Evolutionary conservation across 2,888 invertebrate genomes (phyloP), one percentile per base, ranked within the genome.

Genomic region (Sarcophaga variegata): DNA sequence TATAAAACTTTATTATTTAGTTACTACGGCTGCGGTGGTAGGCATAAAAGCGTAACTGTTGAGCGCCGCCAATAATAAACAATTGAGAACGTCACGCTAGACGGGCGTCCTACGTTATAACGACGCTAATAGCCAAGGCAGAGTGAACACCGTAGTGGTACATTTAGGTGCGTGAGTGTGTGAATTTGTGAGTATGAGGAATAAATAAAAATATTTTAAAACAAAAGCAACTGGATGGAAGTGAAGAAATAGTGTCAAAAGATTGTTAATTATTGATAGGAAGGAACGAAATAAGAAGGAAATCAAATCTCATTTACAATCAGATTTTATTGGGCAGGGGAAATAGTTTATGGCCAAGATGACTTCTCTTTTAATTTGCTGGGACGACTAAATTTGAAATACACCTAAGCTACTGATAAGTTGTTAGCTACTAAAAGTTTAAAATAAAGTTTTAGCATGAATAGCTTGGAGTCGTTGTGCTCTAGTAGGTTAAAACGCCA

Each of bases 1-100:
- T 66, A 80, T 81, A 27, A 62, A 82, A 79, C 76, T 83, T 83
- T 47, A 80, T 85, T 77, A 87, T 87, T 85, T 85, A 47, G 71
- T 83, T 86, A 83, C 66, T 75, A 79, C 62, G 25, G 45, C 66
- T 64, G 75, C 62, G 54, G 25, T 54, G 60, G 60, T 62, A 67
- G 76, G 84, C 83, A 84, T 81, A 81, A 83, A 86, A 88, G 87
- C 89, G 89, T 89, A 88, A 87, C 88, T 89, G 88, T 88, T 85
- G 87, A 89, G 86, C 88, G 89, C 89, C 89, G 89, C 89, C 89
- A 90, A 54, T 89, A 89, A 85, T 85, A 88, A 88, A 89, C 90
- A 91, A 92, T 91, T 90, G 89, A 91, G 90, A 91, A 89, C 90
- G 92, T 92, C 92, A 92, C 92, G 92, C 91, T 91, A 91, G 91